A percentile compares a stretch with the other conserved stretches of the same genome.
Evolutionary conservation across 2,888 invertebrate species (phyloP).

Genomic region (Smittia sp.): DNA sequence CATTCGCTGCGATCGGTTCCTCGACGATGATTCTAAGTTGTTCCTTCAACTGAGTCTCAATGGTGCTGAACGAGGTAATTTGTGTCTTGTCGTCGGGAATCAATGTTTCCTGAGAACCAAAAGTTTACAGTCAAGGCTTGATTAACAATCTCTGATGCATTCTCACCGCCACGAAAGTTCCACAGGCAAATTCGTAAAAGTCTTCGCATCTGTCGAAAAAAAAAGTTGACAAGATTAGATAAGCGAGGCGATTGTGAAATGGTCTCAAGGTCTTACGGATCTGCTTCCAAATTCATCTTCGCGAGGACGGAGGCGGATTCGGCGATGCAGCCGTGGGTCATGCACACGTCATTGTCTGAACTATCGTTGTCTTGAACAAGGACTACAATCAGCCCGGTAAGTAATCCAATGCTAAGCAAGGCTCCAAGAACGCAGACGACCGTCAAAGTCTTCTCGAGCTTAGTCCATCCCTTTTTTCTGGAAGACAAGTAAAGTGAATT

Average conservation of each 20-base stretch:
- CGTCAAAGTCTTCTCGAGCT: not conserved
- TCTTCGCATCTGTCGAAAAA: constrained; percentile 62
- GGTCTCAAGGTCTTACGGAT: constrained; percentile 55
- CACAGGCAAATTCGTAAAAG: constrained; percentile 78
- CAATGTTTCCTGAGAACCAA: constrained; percentile 54
- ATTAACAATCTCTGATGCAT: too few relatives aligned
- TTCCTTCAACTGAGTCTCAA: constrained; percentile 71
- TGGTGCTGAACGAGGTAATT: constrained; percentile 72
- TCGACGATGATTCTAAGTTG: constrained; percentile 70
- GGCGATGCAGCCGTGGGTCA: constrained; percentile 11
- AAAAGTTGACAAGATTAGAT: not conserved
- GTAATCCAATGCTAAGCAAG: not conserved
- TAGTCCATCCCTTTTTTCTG: not conserved
- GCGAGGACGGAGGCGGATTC: constrained; percentile 65
- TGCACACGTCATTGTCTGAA: constrained; percentile 51
- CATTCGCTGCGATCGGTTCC: constrained; percentile 60
- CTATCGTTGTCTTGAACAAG: constrained; percentile 45
- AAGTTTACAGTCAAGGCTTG: not conserved
- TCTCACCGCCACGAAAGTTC: constrained; percentile 66
- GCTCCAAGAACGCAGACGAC: not conserved
- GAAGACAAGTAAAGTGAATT: not conserved
- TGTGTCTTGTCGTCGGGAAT: constrained; percentile 82
- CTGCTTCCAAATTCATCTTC: constrained; percentile 68
- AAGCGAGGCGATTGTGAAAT: not conserved
- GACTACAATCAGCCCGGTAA: not conserved